Base-by-base conservation (phyloP, 2,888 invertebrate species). In the Andrena fulva region DNA sequence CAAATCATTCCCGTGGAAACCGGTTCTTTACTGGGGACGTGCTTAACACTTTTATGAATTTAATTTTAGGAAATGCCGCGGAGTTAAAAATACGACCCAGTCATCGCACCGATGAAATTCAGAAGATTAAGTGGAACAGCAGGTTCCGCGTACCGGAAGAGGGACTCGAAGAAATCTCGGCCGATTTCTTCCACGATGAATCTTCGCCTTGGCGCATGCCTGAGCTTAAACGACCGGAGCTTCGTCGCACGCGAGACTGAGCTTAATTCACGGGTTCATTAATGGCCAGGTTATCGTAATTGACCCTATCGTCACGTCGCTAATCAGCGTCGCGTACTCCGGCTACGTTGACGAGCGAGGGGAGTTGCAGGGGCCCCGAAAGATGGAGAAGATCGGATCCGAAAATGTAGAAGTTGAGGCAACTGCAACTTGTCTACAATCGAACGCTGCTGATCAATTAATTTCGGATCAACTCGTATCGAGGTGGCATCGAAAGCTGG, bases 301-400 rank as follows among this genome's bases (percentile, higher is more conserved):
- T 87, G 88, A 88, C 86, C 87, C 88, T 85, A 78, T 70, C 72
- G 66, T 69, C 72, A 66, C 67, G 66, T 66, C 80, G 62, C 67
- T 87, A 87, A 80, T 85, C 87, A 63, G 35, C 72, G 62, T 62
- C 59, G 74, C 24, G 56, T 64, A 62, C 42, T 79, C n/a, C 54
- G 82, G 77, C 74, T 77, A 77, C 72, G 80, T 24, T 77, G 29
- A 31, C 54, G 10, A 52, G 48, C 60, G 62, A 63, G 60, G n/a
- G 27, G 54, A 75, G 35, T 71, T 50, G 12, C 54, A 27, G 63
- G 48, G 24, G n/a, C 27, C 10, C 2, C 27, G n/a, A 72, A 63
- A 27, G 20, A 1, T 10, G n/a, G 12, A 4, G 6, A 42, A 31
- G n/a, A 69, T 16, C 42, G 10, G 24, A 20, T 16, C 42, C 16